phyloP scores from a whole-genome alignment of 2,113 vertebrate genomes.

The Lasiurus cinereus region DNA sequence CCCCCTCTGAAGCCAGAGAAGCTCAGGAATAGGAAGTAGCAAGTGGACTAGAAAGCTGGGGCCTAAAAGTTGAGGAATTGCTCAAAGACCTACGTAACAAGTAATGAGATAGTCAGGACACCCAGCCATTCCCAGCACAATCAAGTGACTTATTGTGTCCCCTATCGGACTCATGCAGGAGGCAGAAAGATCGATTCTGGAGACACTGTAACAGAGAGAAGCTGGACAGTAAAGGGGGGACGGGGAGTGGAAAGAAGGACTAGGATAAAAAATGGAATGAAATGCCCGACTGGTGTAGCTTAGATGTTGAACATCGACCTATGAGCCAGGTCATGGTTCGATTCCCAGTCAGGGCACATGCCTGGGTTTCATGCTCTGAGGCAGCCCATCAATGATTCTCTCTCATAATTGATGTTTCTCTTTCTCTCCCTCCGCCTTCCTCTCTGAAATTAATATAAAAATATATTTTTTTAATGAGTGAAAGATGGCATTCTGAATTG shows the following conservation, averaged over 20 bases:
- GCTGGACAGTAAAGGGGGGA: not conserved
- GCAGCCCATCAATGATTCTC: no score
- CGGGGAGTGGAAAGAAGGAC: not conserved
- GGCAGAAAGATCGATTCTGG: not conserved
- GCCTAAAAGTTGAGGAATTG: not conserved
- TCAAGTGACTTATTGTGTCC: not conserved
- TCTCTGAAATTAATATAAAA: no score
- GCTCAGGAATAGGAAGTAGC: constrained; percentile 17
- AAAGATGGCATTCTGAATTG: not conserved
- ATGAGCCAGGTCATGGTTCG: no score
- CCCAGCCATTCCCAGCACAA: not conserved
- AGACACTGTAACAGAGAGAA: not conserved
- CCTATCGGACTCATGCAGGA: not conserved
- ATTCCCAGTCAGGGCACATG: no score
- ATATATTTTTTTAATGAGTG: no score
- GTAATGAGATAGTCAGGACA: not conserved
- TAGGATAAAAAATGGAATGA: not conserved
- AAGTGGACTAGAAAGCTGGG: not conserved
- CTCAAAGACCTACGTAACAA: constrained; percentile 15
- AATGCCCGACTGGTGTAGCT: no score
- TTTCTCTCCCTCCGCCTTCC: no score
- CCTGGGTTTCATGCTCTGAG: no score
- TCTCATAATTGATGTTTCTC: no score
- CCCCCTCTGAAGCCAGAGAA: not conserved
- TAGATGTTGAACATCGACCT: no score